These are phyloP conservation scores for Drosophila ustulata DNA, from an alignment of 2,888 invertebrate genomes.

Conservation along the genomic window DNA sequence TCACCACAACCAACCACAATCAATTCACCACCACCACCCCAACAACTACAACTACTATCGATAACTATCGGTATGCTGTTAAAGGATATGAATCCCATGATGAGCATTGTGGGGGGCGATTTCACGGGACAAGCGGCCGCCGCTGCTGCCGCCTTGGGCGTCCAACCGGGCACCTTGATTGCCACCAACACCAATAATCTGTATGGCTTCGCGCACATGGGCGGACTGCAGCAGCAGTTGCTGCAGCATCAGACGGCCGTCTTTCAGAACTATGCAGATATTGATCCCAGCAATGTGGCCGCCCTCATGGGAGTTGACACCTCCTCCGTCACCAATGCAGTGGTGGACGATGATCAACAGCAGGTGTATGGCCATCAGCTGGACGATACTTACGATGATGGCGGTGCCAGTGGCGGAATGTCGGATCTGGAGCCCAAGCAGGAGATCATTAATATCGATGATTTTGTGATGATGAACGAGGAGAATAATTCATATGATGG, in stretches of 20 bases:
- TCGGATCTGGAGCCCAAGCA: slow-evolving; percentile 81
- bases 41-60: slow-evolving; percentile 33
- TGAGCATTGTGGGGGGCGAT: slow-evolving; percentile 85
- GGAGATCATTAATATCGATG: slow-evolving; percentile 85
- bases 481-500: slow-evolving; percentile 84
- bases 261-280: slow-evolving; percentile 83
- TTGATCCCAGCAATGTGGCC: slow-evolving; percentile 47
- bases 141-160: slow-evolving; percentile 81
- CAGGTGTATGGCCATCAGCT: slow-evolving; percentile 74
- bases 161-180: slow-evolving; percentile 82
- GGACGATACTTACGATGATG: slow-evolving; percentile 78
- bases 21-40: slow-evolving; percentile 25
- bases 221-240: slow-evolving; percentile 84
- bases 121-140: slow-evolving; percentile 84
- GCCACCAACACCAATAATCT: slow-evolving; percentile 82
- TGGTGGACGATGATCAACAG: slow-evolving; percentile 67
- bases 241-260: slow-evolving; percentile 82
- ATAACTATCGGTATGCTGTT: slow-evolving; percentile 20
- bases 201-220: slow-evolving; percentile 83
- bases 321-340: slow-evolving; percentile 23
- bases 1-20: slow-evolving; percentile 6
- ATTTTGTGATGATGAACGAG: slow-evolving; percentile 85
- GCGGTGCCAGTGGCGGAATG: slow-evolving; percentile 66
- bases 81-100: slow-evolving; percentile 85
- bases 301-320: slow-evolving; percentile 57